Evolutionary conservation across 2,888 invertebrate genomes (phyloP).

Genomic region (Acrobasis consociella): DNA sequence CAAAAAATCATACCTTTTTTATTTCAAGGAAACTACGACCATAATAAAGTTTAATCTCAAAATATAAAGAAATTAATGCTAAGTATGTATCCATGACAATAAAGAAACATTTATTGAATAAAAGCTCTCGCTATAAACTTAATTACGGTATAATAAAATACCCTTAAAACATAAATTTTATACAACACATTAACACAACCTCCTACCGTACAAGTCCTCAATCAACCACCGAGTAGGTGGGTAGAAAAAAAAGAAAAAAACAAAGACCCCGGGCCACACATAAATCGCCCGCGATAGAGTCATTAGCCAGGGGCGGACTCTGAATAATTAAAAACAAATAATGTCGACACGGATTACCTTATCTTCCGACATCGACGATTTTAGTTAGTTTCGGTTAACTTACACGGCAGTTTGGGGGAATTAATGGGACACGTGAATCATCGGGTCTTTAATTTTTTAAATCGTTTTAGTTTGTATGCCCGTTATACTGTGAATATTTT

Average conservation of each 20-base stretch:
- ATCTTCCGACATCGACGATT: slow-evolving; percentile 67
- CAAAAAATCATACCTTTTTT: too few species aligned
- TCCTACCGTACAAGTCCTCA: slow-evolving; percentile 44
- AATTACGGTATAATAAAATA: slow-evolving; percentile 19
- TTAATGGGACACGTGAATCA: slow-evolving; percentile 20
- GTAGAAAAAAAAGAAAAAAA: slow-evolving; percentile 65
- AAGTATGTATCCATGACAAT: too few species aligned
- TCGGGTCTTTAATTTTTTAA: slow-evolving; percentile 19
- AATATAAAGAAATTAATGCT: too few species aligned
- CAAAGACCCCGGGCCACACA: slow-evolving; percentile 59
- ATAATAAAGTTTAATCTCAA: too few species aligned
- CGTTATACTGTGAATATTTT: too few species aligned
- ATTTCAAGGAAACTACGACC: too few species aligned
- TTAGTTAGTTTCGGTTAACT: slow-evolving; percentile 58
- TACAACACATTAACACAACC: slow-evolving; percentile 20
- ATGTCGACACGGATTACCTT: slow-evolving; percentile 77
- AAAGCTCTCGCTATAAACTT: slow-evolving; percentile 1
- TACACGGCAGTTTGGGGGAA: slow-evolving; percentile 41
- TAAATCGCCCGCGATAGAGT: slow-evolving; percentile 78
- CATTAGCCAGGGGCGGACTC: slow-evolving; percentile 78
- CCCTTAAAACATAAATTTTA: slow-evolving; percentile 21
- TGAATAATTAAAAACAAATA: slow-evolving; percentile 83
- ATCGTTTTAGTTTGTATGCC: neutral
- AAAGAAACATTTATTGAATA: too few species aligned
- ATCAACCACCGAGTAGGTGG: slow-evolving; percentile 57